Percentiles rank a stretch among this genome's conserved stretches.
phyloP scores from a whole-genome alignment of 2,113 vertebrate species.

The Cathartes aura region DNA sequence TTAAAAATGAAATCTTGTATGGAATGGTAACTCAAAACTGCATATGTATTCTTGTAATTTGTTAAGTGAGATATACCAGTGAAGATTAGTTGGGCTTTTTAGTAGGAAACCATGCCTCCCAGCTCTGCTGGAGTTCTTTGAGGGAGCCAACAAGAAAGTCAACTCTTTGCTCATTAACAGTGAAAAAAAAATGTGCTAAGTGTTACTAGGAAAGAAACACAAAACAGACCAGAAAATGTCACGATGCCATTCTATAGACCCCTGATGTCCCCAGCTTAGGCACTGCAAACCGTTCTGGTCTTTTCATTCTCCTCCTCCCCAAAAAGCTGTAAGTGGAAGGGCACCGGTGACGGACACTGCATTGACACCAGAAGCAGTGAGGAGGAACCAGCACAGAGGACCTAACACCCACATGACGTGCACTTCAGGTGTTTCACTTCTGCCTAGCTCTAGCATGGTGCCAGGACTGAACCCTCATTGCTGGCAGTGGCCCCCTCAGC shows the following conservation, averaged over 20 bases:
- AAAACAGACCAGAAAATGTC: not conserved
- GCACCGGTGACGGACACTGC: rapidly evolving
- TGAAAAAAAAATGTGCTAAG: not conserved
- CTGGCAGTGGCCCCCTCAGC: not conserved
- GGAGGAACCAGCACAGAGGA: not conserved
- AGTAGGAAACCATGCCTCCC: not conserved
- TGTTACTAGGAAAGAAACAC: not conserved
- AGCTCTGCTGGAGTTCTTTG: not conserved
- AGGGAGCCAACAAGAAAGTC: not conserved
- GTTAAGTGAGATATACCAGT: not conserved
- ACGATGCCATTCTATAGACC: rapidly evolving
- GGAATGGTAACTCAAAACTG: not conserved
- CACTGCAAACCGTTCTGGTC: not conserved
- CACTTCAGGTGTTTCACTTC: not conserved
- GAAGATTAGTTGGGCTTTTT: not conserved
- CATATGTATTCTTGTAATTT: not conserved
- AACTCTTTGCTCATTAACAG: not conserved
- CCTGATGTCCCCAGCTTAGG: not conserved
- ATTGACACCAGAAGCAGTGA: not conserved
- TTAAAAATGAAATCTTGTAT: not conserved
- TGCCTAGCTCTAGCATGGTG: not conserved
- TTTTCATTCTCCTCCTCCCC: not conserved
- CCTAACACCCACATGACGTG: not conserved
- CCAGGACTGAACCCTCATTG: not conserved
- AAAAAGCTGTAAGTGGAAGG: not conserved